Base-by-base conservation (phyloP, 2,888 invertebrate species). In the Drosophila seclusa region DNA sequence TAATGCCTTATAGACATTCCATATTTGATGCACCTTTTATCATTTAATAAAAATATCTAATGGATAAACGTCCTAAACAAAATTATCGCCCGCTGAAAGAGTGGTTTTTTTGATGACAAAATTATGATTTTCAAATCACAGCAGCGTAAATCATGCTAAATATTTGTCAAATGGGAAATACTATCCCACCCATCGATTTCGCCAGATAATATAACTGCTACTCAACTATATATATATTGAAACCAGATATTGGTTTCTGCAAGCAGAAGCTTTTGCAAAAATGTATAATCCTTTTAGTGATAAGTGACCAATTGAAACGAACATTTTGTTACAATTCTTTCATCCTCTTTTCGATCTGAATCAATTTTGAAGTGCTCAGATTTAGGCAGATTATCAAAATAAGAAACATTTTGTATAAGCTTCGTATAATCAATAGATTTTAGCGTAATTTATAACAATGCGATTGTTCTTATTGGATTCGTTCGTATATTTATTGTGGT, bases 391-490 rank as follows among this genome's bases (percentile, higher is more conserved):
- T 45, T 21, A 21, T 10, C 40, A 21, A 21, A 21, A 21, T 7
- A 21, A 21, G 7, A 21, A 21, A 45, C 13, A 45, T 13, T 13
- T 21, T 45, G 21, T 13, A 21, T 21, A 21, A 4, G 7, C 21
- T 21, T 45, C 13, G 45, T 8, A 24, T 24, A 45, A 16, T 13
- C 4, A 45, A 45, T 16, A 45, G 7, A 24, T 45, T 24, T 16
- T 18, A 10, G 18, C 21, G 34, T 34, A 31, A 38, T 58, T 59
- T 60, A 27, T 29, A 29, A 16, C 24, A 66, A 61, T 34, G 21
- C 52, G 55, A 7, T 48, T 40, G 16, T 70, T 66, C 7, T 38
- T 49, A 31, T 49, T 32, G 5, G 49, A 24, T 60, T 50, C n/a
- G 31, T 29, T 21, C 53, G 48, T 49, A 24, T 8, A 45, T 16